Conservation (phyloP, 2,113 vertebrate species). For the Protobothrops flavoviridis region DNA sequence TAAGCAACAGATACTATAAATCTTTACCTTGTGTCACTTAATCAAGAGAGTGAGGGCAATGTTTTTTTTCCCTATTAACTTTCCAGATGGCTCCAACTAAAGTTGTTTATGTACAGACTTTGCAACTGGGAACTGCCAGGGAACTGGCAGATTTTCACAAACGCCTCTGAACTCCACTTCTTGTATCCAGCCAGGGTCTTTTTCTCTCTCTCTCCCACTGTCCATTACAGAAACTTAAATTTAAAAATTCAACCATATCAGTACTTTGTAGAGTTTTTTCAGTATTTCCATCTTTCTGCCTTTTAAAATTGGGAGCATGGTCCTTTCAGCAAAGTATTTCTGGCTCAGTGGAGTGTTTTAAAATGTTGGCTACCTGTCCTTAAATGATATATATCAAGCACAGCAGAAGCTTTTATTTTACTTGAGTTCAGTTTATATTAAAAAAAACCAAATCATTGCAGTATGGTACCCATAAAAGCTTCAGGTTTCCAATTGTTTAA, state of each 20-base stretch:
- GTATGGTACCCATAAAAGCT: not conserved
- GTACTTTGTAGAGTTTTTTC: not conserved
- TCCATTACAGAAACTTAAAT: not conserved
- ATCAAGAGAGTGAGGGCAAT: not conserved
- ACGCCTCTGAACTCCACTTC: not conserved
- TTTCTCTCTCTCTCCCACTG: not conserved
- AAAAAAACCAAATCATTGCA: not conserved
- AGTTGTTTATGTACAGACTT: not conserved
- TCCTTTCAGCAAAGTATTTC: not conserved
- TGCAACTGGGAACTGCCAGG: no score
- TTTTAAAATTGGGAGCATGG: not conserved
- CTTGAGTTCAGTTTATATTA: not conserved
- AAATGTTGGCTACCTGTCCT: not conserved
- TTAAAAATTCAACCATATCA: not conserved
- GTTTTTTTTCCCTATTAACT: not conserved
- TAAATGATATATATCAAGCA: not conserved
- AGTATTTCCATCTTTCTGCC: not conserved
- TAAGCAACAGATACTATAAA: not conserved
- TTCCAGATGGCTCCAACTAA: not conserved
- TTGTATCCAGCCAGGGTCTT: not conserved
- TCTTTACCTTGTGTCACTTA: not conserved
- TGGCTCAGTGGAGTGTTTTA: not conserved
- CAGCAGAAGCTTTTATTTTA: not conserved
- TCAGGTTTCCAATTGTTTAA: not conserved
- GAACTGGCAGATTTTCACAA: not conserved